Evolutionary conservation across 1,140 invertebrate genomes (phyloP).

Genomic region (Ganaspis sp.): DNA sequence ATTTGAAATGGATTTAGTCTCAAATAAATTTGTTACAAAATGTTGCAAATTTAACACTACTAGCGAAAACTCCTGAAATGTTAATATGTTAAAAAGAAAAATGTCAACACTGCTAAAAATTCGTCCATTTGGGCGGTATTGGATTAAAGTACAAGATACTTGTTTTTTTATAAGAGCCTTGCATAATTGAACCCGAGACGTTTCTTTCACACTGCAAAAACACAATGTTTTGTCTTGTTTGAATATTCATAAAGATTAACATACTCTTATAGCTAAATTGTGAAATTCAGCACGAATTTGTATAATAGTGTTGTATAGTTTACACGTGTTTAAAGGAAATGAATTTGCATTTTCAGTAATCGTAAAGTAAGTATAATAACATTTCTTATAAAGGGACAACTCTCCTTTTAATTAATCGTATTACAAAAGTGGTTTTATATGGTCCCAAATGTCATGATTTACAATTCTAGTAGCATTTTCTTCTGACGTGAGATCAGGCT

Average conservation of each 20-base stretch:
- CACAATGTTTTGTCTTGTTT: not conserved
- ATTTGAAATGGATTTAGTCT: too few relatives aligned
- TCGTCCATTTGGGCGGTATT: not conserved
- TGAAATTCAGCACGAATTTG: not conserved
- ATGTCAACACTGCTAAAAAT: too few relatives aligned
- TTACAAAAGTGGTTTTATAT: constrained; percentile 16
- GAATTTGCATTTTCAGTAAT: not conserved
- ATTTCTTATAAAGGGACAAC: not conserved
- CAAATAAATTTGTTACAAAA: too few relatives aligned
- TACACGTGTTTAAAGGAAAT: not conserved
- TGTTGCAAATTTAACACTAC: too few relatives aligned
- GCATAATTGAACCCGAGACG: too few relatives aligned
- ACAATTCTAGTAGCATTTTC: constrained; percentile 29
- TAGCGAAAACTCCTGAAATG: too few relatives aligned
- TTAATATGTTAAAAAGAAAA: too few relatives aligned
- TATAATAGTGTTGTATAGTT: not conserved
- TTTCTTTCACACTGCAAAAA: too few relatives aligned
- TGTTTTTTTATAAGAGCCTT: too few relatives aligned
- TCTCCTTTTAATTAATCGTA: not conserved
- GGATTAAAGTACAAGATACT: too few relatives aligned
- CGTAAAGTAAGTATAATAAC: not conserved
- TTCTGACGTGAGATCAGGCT: constrained; percentile 23
- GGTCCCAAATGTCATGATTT: constrained; percentile 25
- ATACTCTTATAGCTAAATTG: not conserved
- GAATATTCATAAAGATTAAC: not conserved